Evolutionary conservation across 2,113 vertebrate genomes (phyloP).

Genomic region (Hippoglossus stenolepis): DNA sequence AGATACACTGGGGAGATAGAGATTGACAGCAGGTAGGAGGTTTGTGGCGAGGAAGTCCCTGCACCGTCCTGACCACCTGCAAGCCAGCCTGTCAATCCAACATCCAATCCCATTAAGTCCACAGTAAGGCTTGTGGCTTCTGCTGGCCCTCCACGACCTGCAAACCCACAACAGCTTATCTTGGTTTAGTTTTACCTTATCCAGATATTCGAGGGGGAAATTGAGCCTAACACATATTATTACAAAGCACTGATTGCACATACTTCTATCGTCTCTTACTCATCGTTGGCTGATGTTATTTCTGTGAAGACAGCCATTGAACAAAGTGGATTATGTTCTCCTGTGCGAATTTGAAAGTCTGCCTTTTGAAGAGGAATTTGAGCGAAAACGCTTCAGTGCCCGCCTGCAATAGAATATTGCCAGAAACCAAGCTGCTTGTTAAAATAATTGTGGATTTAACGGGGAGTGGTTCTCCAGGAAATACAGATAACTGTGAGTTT

Average conservation of each 20-base stretch:
- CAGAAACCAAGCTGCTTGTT: neutral
- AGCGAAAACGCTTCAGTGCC: neutral
- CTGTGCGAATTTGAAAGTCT: neutral
- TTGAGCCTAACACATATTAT: neutral
- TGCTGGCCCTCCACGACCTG: no score
- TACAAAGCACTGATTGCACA: neutral
- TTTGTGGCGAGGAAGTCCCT: neutral
- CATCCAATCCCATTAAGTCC: neutral
- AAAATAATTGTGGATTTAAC: constrained; percentile 1
- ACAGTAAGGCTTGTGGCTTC: no score
- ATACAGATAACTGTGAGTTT: neutral
- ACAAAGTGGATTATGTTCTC: neutral
- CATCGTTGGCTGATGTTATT: neutral
- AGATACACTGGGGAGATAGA: neutral
- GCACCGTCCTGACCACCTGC: neutral
- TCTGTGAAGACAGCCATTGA: neutral
- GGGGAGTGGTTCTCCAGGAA: no score
- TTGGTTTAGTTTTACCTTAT: neutral
- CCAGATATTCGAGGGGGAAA: neutral
- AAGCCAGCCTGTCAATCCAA: neutral
- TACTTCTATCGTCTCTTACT: neutral
- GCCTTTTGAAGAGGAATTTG: neutral
- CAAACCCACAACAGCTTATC: neutral
- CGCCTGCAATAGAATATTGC: neutral
- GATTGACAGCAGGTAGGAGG: neutral